Conservation (phyloP, 1,140 invertebrate genomes). For the Halictus rubicundus region DNA sequence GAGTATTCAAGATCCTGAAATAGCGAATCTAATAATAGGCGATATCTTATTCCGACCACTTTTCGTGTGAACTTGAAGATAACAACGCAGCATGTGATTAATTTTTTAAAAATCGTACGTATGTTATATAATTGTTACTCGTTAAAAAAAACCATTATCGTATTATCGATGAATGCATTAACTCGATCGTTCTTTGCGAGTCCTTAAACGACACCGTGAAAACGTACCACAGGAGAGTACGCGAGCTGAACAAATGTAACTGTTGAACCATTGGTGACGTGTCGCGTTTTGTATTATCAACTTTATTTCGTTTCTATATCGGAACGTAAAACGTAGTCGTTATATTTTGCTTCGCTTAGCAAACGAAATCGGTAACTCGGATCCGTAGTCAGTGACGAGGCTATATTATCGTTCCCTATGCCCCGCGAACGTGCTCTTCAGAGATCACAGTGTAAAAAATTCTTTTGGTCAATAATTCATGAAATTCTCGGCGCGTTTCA, state of each 20-base stretch:
- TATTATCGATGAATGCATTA: not conserved
- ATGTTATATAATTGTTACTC: conserved; percentile 51
- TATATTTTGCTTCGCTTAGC: not conserved
- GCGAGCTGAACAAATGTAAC: conserved; percentile 10
- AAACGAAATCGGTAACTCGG: not conserved
- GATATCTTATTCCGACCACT: conserved; percentile 63
- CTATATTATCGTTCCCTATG: not conserved
- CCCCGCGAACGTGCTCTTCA: too few species aligned
- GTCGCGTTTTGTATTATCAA: conserved; percentile 23
- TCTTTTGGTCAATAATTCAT: not conserved
- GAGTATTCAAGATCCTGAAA: conserved; percentile 61
- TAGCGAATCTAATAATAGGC: conserved; percentile 67
- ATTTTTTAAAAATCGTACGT: conserved; percentile 55
- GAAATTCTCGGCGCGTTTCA: not conserved
- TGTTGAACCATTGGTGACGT: conserved; percentile 42
- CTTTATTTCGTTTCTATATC: conserved; percentile 12
- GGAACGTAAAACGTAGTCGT: not conserved
- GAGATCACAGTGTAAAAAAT: not conserved
- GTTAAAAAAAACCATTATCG: not conserved
- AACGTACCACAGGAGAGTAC: conserved; percentile 3
- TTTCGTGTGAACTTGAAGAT: conserved; percentile 71
- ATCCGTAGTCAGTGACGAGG: not conserved
- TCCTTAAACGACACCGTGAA: not conserved
- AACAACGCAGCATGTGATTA: conserved; percentile 47
- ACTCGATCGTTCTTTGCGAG: not conserved